Evolutionary conservation across 2,113 vertebrate genomes (phyloP).

Genomic region (Ctenomys sociabilis): DNA sequence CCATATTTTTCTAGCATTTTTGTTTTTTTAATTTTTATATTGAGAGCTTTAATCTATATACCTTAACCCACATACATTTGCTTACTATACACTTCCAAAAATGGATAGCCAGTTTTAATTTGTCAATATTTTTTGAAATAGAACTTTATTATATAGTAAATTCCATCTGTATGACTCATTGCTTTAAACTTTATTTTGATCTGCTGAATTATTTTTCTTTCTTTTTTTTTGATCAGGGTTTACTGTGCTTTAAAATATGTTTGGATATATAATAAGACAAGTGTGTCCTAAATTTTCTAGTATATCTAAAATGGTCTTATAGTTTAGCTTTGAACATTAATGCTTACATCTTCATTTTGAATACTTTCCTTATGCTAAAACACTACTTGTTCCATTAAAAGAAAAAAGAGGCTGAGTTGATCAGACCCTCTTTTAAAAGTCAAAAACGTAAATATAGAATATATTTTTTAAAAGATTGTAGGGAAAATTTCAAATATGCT

Average conservation of each 20-base stretch:
- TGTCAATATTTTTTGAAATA: background rate
- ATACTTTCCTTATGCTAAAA: background rate
- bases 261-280: background rate
- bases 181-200: background rate
- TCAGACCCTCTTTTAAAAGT: background rate
- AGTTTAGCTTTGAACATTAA: slow-evolving; percentile 4
- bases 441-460: background rate
- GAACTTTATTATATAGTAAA: background rate
- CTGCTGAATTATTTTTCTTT: background rate
- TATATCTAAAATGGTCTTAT: background rate
- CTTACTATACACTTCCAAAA: background rate
- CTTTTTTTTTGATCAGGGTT: background rate
- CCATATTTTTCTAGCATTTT: background rate
- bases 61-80: background rate
- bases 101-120: background rate
- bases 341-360: background rate
- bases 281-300: background rate
- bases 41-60: background rate
- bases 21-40: background rate
- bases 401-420: background rate
- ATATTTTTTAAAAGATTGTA: background rate
- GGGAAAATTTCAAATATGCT: background rate
- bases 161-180: background rate
- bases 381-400: background rate
- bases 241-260: background rate